A percentile compares a stretch with the other conserved stretches of the same genome.
Conservation (phyloP, 53 echinoderm and acorn worm species). For the Echinarachnius parma region DNA sequence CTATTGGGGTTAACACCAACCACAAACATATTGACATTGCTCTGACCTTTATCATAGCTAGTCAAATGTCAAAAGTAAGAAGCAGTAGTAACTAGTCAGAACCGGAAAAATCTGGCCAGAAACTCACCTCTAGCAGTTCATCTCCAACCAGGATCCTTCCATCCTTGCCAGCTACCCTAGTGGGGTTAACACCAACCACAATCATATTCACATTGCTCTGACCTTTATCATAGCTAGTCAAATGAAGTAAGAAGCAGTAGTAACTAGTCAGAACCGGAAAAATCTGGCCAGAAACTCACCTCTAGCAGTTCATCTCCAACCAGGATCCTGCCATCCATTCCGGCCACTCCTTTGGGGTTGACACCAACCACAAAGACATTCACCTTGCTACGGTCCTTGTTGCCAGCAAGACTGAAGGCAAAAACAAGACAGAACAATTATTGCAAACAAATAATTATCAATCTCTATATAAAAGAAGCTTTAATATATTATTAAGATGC, state of each 20-base stretch:
- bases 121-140: not conserved
- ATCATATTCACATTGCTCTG: slow-evolving; percentile 73
- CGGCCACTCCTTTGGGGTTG: slow-evolving; percentile 72
- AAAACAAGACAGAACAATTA: not conserved
- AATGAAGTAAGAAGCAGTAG: no score
- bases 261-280: no score
- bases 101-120: no score
- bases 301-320: slow-evolving; percentile 85
- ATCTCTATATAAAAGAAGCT: no score
- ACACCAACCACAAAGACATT: slow-evolving; percentile 94
- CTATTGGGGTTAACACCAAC: slow-evolving; percentile 68
- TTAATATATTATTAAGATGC: no score
- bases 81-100: no score
- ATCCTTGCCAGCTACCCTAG: slow-evolving; percentile 72
- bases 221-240: no score
- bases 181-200: slow-evolving; percentile 82
- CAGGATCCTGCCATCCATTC: slow-evolving; percentile 65
- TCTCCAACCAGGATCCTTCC: slow-evolving; percentile 52
- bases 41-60: no score
- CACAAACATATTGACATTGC: slow-evolving; percentile 70
- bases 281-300: slow-evolving; percentile 57
- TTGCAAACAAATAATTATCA: not conserved
- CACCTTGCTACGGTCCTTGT: slow-evolving; percentile 68
- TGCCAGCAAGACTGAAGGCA: slow-evolving; percentile 77
- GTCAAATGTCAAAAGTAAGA: no score